Evolutionary conservation across 2,113 vertebrate species (phyloP).

Genomic region (Phaetusa simplex): DNA sequence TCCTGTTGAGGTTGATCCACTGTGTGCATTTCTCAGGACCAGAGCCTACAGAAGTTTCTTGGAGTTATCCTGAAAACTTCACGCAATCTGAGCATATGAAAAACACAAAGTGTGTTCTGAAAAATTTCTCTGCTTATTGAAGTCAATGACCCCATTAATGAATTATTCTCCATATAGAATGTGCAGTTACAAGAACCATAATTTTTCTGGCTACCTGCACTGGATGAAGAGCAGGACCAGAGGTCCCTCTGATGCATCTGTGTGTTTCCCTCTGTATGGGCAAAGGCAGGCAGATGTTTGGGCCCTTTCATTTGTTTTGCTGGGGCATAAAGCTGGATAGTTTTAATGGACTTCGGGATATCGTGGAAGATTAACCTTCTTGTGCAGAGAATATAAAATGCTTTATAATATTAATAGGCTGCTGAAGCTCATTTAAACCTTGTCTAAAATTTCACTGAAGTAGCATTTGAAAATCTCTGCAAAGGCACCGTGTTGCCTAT

Average conservation of each 20-base stretch:
- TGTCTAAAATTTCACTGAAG: background rate
- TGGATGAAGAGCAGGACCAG: background rate
- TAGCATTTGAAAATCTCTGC: background rate
- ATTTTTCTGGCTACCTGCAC: background rate
- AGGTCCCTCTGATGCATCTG: background rate
- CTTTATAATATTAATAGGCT: background rate
- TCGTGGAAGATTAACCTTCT: background rate
- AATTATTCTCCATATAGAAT: background rate
- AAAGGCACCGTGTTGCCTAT: fast-evolving
- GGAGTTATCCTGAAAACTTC: background rate
- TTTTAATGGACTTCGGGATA: background rate
- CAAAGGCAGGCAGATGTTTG: background rate
- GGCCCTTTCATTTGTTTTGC: background rate
- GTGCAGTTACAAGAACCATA: background rate
- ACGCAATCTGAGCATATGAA: background rate
- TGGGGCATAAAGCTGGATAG: no score
- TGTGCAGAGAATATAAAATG: background rate
- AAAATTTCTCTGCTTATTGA: background rate
- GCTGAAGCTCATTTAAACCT: background rate
- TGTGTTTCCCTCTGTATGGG: background rate
- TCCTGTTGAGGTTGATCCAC: background rate
- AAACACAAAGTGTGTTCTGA: background rate
- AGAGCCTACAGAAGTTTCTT: background rate
- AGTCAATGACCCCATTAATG: background rate
- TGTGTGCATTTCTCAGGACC: background rate